A percentile compares a stretch with the other conserved stretches of the same genome.
Evolutionary conservation across 92 coral and sea anemone species (phyloP).

Genomic region (Heliopora coerulea): DNA sequence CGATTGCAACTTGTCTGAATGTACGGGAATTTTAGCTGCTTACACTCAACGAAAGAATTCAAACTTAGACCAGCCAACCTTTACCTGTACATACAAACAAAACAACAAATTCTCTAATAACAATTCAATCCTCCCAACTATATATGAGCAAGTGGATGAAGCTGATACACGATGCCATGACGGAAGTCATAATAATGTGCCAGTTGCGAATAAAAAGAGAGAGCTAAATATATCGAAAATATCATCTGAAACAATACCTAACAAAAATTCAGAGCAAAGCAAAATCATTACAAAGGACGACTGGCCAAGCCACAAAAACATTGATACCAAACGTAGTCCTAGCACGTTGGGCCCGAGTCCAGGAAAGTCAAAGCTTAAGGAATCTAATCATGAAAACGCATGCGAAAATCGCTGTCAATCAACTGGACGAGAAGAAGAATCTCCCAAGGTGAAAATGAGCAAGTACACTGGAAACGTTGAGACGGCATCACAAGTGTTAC

Average conservation of each 20-base stretch:
- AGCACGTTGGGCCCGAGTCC: background rate
- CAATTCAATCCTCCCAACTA: background rate
- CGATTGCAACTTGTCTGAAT: conserved; percentile 46
- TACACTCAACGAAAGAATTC: background rate
- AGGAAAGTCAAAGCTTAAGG: too few relatives aligned
- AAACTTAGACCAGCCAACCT: background rate
- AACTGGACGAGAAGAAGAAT: background rate
- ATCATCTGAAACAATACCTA: background rate
- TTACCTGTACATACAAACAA: background rate
- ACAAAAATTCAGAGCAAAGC: background rate
- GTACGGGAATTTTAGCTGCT: background rate
- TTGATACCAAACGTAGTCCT: background rate
- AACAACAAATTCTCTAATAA: background rate
- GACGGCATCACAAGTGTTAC: conserved; percentile 29
- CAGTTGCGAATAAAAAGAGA: background rate
- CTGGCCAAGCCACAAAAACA: background rate
- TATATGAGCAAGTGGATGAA: background rate
- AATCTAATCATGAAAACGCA: background rate
- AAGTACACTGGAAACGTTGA: conserved; percentile 26
- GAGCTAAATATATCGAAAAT: background rate
- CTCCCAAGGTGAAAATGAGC: background rate
- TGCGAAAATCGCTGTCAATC: background rate
- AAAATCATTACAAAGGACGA: background rate
- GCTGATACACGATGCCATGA: background rate
- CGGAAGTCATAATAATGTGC: background rate